phyloP scores from a whole-genome alignment of 2,113 vertebrate species.

The Rhegmatorhina hoffmannsi region DNA sequence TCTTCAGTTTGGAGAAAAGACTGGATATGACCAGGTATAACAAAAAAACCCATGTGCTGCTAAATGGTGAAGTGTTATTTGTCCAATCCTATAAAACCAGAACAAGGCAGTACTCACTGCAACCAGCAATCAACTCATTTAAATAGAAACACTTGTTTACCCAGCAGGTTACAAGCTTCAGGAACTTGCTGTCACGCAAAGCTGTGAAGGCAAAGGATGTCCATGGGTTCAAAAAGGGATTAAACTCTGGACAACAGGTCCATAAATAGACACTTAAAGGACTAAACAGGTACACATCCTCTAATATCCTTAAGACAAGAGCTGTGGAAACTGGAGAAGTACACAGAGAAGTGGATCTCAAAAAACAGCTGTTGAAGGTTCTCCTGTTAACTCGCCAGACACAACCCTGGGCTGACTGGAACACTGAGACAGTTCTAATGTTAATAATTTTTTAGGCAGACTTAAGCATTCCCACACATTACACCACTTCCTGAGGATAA shows the following conservation, averaged over 20 bases:
- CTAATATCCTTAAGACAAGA: background rate
- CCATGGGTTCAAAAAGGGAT: background rate
- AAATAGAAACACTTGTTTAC: background rate
- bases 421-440: background rate
- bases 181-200: background rate
- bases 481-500: background rate
- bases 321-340: background rate
- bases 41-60: background rate
- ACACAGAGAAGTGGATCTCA: background rate
- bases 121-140: background rate
- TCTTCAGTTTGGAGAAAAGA: background rate
- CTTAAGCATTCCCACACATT: background rate
- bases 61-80: background rate
- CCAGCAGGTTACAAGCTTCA: background rate
- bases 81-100: background rate
- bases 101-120: background rate
- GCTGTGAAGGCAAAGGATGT: background rate
- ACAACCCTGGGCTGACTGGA: background rate
- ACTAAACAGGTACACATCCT: background rate
- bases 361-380: background rate
- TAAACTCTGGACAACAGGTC: background rate
- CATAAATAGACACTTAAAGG: background rate
- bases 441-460: background rate
- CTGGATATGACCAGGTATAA: background rate
- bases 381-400: background rate